These are phyloP conservation scores for Sphecodes monilicornis DNA, from an alignment of 2,888 invertebrate genomes.

Conservation along the genomic window DNA sequence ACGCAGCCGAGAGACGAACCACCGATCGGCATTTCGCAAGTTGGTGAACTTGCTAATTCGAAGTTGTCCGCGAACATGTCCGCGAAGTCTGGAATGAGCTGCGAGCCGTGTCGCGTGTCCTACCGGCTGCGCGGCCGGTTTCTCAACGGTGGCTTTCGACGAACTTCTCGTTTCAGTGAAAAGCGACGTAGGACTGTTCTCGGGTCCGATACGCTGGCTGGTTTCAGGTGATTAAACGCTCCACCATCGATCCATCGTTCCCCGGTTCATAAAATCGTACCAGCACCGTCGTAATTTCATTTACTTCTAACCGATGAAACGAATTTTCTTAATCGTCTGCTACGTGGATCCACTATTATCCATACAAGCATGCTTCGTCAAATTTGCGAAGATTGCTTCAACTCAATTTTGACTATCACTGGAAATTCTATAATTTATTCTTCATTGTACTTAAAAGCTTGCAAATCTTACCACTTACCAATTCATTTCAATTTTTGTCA, in stretches of 20 bases:
- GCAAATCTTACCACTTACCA: too few relatives aligned
- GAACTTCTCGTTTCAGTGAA: constrained; percentile 33
- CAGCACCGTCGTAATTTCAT: not conserved
- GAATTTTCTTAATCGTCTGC: not conserved
- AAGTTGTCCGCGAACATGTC: constrained; percentile 75
- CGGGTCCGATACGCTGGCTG: constrained; percentile 22
- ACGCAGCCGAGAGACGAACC: not conserved
- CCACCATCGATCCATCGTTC: constrained; percentile 21
- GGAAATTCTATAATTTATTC: not conserved
- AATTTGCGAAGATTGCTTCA: not conserved
- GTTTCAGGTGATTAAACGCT: constrained; percentile 50
- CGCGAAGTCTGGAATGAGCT: constrained; percentile 68
- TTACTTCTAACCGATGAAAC: not conserved
- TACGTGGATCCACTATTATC: not conserved
- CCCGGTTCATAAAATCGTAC: not conserved
- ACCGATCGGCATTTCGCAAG: constrained; percentile 75
- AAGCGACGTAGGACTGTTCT: constrained; percentile 29
- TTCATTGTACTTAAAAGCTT: too few relatives aligned
- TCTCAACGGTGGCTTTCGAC: constrained; percentile 51
- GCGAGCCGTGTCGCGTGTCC: constrained; percentile 62
- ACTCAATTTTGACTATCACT: not conserved
- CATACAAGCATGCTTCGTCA: not conserved
- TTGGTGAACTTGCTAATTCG: constrained; percentile 78
- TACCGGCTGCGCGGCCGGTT: constrained; percentile 19
- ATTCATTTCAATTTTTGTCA: too few relatives aligned